Percentiles rank a stretch among this genome's conserved stretches.
Conservation (phyloP, 2,113 vertebrate species). For the Strigops habroptila region DNA sequence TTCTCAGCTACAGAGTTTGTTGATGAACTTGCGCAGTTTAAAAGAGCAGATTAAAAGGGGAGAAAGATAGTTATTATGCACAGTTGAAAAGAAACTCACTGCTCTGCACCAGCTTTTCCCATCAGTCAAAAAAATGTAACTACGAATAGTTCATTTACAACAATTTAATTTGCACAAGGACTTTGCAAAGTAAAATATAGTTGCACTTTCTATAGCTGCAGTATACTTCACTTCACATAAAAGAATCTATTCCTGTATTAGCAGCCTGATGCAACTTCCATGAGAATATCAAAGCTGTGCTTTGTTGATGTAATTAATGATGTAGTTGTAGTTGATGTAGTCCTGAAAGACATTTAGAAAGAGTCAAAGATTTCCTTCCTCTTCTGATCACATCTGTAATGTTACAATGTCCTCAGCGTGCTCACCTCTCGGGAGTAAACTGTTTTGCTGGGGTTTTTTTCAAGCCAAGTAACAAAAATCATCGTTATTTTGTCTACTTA, state of each 20-base stretch:
- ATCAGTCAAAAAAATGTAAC: neutral
- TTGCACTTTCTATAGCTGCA: neutral
- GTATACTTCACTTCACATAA: neutral
- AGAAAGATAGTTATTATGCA: neutral
- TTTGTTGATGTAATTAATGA: too few species aligned
- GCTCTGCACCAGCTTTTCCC: neutral
- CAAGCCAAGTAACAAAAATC: neutral
- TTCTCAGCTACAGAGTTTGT: neutral
- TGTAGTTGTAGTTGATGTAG: neutral
- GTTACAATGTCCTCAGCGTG: neutral
- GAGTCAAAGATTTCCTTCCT: neutral
- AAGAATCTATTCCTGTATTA: neutral
- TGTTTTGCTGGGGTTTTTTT: neutral
- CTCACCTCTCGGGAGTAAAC: neutral
- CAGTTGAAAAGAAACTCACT: neutral
- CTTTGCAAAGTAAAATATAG: neutral
- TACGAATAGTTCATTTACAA: neutral
- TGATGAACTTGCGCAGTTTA: neutral
- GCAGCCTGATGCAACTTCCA: neutral
- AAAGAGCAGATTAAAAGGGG: neutral
- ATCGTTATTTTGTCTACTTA: conserved; percentile 23
- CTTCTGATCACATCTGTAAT: neutral
- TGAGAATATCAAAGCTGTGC: neutral
- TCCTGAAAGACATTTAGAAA: neutral
- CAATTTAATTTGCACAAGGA: neutral